phyloP scores from a whole-genome alignment of 2,113 vertebrate genomes.

The Romanogobio albipinnatus region DNA sequence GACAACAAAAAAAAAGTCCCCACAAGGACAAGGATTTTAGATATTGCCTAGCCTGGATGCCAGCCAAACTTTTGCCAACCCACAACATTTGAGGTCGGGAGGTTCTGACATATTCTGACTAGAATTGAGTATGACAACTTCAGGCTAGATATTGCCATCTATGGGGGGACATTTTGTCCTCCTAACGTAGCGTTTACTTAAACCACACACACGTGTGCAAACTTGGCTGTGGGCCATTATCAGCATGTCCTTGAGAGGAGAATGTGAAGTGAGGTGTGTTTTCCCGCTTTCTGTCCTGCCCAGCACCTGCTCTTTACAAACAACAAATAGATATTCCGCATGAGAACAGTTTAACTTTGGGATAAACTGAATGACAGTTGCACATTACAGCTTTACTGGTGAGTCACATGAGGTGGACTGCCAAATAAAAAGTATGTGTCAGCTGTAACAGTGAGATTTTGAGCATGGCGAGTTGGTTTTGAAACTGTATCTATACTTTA shows the following conservation, averaged over 20 bases:
- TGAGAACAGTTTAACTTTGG: neutral
- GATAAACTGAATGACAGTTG: neutral
- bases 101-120: too few relatives aligned
- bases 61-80: too few relatives aligned
- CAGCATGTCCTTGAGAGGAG: conserved; percentile 41
- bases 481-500: neutral
- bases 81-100: too few relatives aligned
- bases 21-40: too few relatives aligned
- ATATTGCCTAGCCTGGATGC: too few relatives aligned
- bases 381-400: neutral
- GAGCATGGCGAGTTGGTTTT: neutral
- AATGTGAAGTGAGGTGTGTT: conserved; percentile 22
- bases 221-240: conserved; percentile 42
- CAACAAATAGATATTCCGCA: neutral
- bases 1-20: too few relatives aligned
- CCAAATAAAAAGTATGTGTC: too few relatives aligned
- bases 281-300: neutral
- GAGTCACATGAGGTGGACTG: neutral
- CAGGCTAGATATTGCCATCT: too few relatives aligned
- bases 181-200: too few relatives aligned
- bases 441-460: neutral
- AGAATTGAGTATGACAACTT: too few relatives aligned
- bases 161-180: too few relatives aligned
- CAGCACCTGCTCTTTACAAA: conserved; percentile 46
- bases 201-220: neutral